Percentiles rank a stretch among this genome's conserved stretches.
Evolutionary conservation across 2,888 invertebrate species (phyloP).

Genomic region (Campoplex nolae): DNA sequence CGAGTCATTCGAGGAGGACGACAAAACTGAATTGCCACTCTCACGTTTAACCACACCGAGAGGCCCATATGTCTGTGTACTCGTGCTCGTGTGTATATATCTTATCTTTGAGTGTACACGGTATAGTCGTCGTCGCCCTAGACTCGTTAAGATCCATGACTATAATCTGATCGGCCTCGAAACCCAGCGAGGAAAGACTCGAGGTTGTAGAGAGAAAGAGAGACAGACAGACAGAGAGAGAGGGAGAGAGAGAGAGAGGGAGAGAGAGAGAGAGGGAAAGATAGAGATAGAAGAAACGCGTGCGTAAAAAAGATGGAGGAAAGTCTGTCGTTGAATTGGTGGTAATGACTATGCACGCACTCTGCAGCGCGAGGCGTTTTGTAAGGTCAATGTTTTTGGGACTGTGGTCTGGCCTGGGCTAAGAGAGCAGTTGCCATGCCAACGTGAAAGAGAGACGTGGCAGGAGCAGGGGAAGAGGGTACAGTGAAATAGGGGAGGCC

Average conservation of each 20-base stretch:
- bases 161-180: slow-evolving; percentile 35
- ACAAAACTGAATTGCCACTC: slow-evolving; percentile 39
- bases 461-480: slow-evolving; percentile 51
- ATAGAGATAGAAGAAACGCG: not conserved
- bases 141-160: slow-evolving; percentile 42
- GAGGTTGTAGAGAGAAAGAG: not conserved
- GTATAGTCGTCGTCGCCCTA: slow-evolving; percentile 6
- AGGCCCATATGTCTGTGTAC: not conserved
- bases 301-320: not conserved
- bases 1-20: slow-evolving; percentile 25
- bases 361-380: slow-evolving; percentile 1
- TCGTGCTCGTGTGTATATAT: not conserved
- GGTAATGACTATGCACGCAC: slow-evolving; percentile 20
- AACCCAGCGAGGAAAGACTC: not conserved
- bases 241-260: not conserved
- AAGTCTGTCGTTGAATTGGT: not conserved
- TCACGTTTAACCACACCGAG: not conserved
- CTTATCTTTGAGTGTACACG: slow-evolving; percentile 21
- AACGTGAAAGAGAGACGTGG: slow-evolving; percentile 73
- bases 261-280: not conserved
- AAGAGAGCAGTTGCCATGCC: slow-evolving; percentile 79
- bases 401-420: slow-evolving; percentile 75
- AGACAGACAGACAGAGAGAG: not conserved
- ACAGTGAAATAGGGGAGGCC: slow-evolving; percentile 71
- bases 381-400: slow-evolving; percentile 82